Percentiles rank a stretch among this genome's conserved stretches.
Conservation (phyloP, 2,888 invertebrate genomes). For the Drosophila tripunctata region DNA sequence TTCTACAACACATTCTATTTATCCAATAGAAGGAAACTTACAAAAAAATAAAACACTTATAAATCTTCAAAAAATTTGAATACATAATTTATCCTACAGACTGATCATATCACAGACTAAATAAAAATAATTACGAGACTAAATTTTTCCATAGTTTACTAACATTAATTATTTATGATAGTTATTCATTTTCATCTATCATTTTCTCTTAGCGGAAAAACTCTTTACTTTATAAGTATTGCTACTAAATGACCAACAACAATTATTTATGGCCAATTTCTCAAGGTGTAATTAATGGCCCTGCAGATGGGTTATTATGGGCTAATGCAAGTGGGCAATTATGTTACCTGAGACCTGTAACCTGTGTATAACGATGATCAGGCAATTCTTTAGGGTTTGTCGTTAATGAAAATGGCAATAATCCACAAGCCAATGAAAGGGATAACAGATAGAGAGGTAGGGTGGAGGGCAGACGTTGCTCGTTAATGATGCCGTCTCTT, state of each 20-base stretch:
- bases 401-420: slow-evolving; percentile 24
- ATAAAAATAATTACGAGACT: too few relatives aligned
- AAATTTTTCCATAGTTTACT: too few relatives aligned
- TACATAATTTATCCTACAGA: too few relatives aligned
- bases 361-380: slow-evolving; percentile 34
- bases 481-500: slow-evolving; percentile 31
- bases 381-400: slow-evolving; percentile 33
- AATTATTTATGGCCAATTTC: slow-evolving; percentile 26
- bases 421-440: slow-evolving; percentile 35
- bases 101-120: too few relatives aligned
- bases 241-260: slow-evolving; percentile 17
- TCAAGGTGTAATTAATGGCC: slow-evolving; percentile 33
- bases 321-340: slow-evolving; percentile 35
- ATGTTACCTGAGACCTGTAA: too few relatives aligned
- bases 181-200: not conserved
- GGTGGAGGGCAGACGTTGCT: not conserved
- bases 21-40: too few relatives aligned
- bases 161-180: too few relatives aligned
- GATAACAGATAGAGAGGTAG: not conserved
- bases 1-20: too few relatives aligned
- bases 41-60: too few relatives aligned
- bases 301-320: not conserved
- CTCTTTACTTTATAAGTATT: not conserved
- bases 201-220: not conserved
- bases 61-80: too few relatives aligned